Evolutionary conservation across 2,888 invertebrate species (phyloP), one percentile per base, ranked within the genome.

Genomic region (Bruchidius siliquastri): DNA sequence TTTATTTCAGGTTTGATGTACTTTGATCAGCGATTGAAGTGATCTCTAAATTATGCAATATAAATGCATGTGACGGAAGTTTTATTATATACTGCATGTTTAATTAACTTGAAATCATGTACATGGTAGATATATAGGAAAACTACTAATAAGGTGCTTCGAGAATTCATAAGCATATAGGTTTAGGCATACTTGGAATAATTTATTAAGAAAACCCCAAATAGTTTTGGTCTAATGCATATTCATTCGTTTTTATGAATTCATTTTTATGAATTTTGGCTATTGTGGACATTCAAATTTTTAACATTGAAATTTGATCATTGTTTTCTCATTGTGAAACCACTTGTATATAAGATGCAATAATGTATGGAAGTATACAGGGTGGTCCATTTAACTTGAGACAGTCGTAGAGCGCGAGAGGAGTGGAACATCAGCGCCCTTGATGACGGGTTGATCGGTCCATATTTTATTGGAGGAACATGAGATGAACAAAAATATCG

Each of bases 251-350:
- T 49, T 13, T 49, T 13, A 49, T 49, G 49, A 8, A 49, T 49
- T 49, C 49, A 49, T 49, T 49, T 1, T 8, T 49, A 49, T 13
- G 18, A 49, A 49, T 49, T 49, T 49, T 49, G 49, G 49, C 49
- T 49, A 49, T 49, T 13, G 69, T 30, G 67, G 68, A 21, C 21
- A 72, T 73, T 73, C 20, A 69, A 49, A 49, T 49, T 13, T 49
- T 49, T 18, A 49, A 49, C 10, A 49, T 49, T 49, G 49, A 49
- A 8, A 49, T 8, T 18, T 49, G 18, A 73, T 26, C 72, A 73
- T 73, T 75, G 70, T 69, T 70, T 71, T 74, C 76, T 73, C 71
- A 49, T 49, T 26, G 77, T 76, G 49, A 49, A 49, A 49, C 49
- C 49, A 13, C 18, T 13, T 1, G 49, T 30, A 30, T 8, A 30